Conservation (phyloP, 2,888 invertebrate genomes). For the Corbicula japonica region DNA sequence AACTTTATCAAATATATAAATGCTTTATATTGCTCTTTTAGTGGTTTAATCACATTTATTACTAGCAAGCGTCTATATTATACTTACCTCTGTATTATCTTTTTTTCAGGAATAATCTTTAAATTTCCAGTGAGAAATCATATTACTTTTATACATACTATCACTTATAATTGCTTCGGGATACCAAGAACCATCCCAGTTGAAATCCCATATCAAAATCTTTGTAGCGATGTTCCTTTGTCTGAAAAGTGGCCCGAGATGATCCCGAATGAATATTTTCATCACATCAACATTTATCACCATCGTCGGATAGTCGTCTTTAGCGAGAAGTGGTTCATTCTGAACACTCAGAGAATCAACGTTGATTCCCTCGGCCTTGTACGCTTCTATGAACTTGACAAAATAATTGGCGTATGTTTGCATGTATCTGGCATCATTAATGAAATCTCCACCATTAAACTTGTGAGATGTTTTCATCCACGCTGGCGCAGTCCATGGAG, state of each 20-base stretch:
- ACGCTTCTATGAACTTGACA: constrained; percentile 65
- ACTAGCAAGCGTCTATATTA: background rate
- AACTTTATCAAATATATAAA: background rate
- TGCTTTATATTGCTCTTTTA: background rate
- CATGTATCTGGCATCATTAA: constrained; percentile 46
- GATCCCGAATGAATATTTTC: constrained; percentile 57
- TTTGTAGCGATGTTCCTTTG: constrained; percentile 61
- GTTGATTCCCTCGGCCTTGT: constrained; percentile 59
- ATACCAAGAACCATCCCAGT: constrained; percentile 62
- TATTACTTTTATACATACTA: constrained; percentile 4
- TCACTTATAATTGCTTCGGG: constrained; percentile 62
- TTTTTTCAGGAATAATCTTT: background rate
- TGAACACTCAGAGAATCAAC: constrained; percentile 64
- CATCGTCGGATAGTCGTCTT: constrained; percentile 66
- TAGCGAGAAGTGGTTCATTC: constrained; percentile 61
- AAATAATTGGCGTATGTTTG: constrained; percentile 54
- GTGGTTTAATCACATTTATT: background rate
- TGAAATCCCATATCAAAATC: constrained; percentile 64
- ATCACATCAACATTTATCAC: constrained; percentile 53
- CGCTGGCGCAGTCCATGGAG: constrained; percentile 65
- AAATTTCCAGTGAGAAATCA: background rate
- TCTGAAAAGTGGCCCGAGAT: constrained; percentile 61
- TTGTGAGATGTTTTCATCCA: constrained; percentile 66
- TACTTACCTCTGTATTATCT: background rate
- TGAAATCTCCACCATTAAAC: constrained; percentile 63